Conservation (phyloP, 2,888 invertebrate genomes). For the Pinctada fucata region DNA sequence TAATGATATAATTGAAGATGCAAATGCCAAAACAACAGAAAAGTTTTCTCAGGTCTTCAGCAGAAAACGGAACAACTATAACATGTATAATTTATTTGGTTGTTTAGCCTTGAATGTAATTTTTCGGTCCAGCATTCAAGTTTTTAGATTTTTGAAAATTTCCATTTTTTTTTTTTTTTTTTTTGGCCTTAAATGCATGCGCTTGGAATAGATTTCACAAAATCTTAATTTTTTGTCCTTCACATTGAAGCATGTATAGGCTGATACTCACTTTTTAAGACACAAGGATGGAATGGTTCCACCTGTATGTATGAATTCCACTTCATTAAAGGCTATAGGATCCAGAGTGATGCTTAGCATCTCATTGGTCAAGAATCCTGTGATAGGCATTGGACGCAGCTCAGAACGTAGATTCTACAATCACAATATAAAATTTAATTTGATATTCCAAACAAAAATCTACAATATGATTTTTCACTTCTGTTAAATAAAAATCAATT, state of each 20-base stretch:
- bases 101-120: no score
- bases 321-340: constrained; percentile 61
- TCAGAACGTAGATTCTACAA: constrained; percentile 28
- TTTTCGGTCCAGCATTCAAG: no score
- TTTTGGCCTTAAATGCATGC: no score
- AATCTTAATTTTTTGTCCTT: neutral
- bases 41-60: no score
- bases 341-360: constrained; percentile 47
- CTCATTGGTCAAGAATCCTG: constrained; percentile 11
- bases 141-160: no score
- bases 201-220: neutral
- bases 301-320: constrained; percentile 56
- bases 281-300: constrained; percentile 47
- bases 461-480: no score
- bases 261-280: constrained; percentile 56
- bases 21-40: no score
- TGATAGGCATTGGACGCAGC: constrained; percentile 26
- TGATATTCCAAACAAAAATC: neutral
- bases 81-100: no score
- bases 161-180: no score
- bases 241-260: neutral
- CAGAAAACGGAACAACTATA: no score
- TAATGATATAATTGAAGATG: no score
- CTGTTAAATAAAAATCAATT: no score
- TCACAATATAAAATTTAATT: constrained; percentile 1